Evolutionary conservation across 2,113 vertebrate species (phyloP).

Genomic region (Forbesichthys agassizii): DNA sequence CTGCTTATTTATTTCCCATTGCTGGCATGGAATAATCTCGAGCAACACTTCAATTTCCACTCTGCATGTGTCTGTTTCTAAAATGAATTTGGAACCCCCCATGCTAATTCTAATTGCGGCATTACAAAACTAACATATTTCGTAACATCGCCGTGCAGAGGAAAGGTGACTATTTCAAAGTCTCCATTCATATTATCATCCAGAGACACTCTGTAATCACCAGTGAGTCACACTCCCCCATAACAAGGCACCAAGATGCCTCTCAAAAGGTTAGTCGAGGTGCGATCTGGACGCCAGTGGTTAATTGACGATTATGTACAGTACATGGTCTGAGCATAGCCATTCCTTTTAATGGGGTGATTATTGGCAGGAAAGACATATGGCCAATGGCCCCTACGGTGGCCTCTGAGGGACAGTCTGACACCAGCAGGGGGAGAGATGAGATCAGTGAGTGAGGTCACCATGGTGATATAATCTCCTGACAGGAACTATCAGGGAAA

Average conservation of each 20-base stretch:
- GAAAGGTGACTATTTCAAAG: constrained; percentile 35
- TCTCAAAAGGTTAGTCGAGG: constrained; percentile 63
- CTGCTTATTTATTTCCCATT: background rate
- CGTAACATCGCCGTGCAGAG: constrained; percentile 20
- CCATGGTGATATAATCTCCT: constrained; percentile 72
- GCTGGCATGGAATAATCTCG: background rate
- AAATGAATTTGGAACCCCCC: too few species aligned
- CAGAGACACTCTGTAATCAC: constrained; percentile 52
- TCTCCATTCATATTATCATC: constrained; percentile 48
- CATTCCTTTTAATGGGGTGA: constrained; percentile 76
- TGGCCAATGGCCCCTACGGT: constrained; percentile 47
- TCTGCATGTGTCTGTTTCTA: background rate
- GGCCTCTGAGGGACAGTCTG: constrained; percentile 63
- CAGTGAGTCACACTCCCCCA: constrained; percentile 52
- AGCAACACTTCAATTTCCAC: background rate
- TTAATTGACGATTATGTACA: constrained; percentile 78
- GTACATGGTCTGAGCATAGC: constrained; percentile 62
- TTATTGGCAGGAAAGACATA: constrained; percentile 77
- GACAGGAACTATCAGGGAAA: constrained; percentile 67
- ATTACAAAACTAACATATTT: background rate
- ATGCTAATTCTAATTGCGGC: constrained; percentile 10
- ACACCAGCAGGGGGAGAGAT: constrained; percentile 48
- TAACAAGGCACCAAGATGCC: constrained; percentile 62
- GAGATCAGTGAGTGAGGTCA: constrained; percentile 67
- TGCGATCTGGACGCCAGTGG: constrained; percentile 59